These are phyloP conservation scores for Phrynosoma platyrhinos DNA, from an alignment of 2,113 vertebrate species.

Conservation along the genomic window DNA sequence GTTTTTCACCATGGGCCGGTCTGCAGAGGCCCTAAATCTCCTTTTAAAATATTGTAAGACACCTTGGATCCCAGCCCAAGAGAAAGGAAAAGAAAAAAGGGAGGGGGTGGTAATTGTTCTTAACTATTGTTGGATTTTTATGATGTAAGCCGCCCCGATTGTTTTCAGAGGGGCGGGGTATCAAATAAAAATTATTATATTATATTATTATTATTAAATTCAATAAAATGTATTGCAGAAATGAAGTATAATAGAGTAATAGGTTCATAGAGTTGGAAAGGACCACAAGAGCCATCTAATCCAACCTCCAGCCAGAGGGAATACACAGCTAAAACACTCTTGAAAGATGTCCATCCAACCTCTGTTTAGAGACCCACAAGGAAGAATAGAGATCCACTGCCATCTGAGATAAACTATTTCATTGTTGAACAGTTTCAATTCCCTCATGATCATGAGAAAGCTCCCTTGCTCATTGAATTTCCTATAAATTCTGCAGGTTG, in stretches of 20 bases:
- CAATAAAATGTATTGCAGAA: background rate
- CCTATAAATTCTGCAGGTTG: background rate
- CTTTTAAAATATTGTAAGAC: no score
- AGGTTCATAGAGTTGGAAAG: background rate
- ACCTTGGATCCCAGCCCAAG: no score
- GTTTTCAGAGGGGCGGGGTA: no score
- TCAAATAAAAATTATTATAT: no score
- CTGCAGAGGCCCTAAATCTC: no score
- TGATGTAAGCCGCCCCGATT: no score
- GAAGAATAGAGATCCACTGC: background rate
- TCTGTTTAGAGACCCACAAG: background rate
- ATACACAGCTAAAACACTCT: background rate
- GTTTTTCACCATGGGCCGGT: no score
- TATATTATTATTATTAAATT: no score
- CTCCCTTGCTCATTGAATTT: no score
- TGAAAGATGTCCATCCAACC: background rate
- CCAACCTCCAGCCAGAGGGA: background rate
- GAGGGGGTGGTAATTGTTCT: no score
- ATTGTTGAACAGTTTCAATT: background rate
- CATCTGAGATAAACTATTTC: background rate
- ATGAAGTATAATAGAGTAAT: background rate
- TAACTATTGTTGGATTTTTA: no score
- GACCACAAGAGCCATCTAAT: background rate
- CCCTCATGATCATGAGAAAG: background rate
- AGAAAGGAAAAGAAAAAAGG: no score